Evolutionary conservation across 2,797 vertebrate genomes (phyloP).

Genomic region (Ambastaia sidthimunki): DNA sequence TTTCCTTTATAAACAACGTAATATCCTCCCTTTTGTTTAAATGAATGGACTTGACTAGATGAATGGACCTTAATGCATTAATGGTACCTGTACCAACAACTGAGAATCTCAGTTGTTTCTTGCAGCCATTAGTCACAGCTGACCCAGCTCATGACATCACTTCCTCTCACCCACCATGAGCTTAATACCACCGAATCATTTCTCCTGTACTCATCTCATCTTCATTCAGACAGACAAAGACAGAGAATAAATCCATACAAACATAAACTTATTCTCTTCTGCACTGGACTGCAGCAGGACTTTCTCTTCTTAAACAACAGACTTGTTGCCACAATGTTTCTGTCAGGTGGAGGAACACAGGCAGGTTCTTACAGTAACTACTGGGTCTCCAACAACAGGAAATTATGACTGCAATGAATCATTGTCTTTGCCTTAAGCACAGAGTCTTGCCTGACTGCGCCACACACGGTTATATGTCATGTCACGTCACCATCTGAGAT

Average conservation of each 20-base stretch:
- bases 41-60: not conserved
- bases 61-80: slow-evolving; percentile 45
- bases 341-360: slow-evolving; percentile 15
- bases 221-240: not conserved
- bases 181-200: slow-evolving; percentile 23
- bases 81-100: slow-evolving; percentile 27
- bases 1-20: slow-evolving; percentile 26
- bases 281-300: too few species aligned
- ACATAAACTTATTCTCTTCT: not conserved
- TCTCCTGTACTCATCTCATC: not conserved
- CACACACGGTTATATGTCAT: slow-evolving; percentile 48
- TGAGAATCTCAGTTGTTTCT: slow-evolving; percentile 32
- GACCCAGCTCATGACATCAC: slow-evolving; percentile 46
- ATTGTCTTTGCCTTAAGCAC: slow-evolving; percentile 49
- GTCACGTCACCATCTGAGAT: slow-evolving; percentile 47
- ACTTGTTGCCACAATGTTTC: slow-evolving; percentile 39
- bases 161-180: slow-evolving; percentile 32
- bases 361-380: slow-evolving; percentile 2
- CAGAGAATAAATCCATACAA: too few species aligned
- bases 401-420: slow-evolving; percentile 56
- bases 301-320: not conserved
- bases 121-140: slow-evolving; percentile 50
- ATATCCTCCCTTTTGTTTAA: slow-evolving; percentile 32
- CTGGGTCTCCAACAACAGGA: slow-evolving; percentile 39
- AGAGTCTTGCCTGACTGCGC: slow-evolving; percentile 42